Percentiles rank a stretch among this genome's conserved stretches.
phyloP scores from a whole-genome alignment of 2,797 vertebrate genomes.

The Vireo griseus region DNA sequence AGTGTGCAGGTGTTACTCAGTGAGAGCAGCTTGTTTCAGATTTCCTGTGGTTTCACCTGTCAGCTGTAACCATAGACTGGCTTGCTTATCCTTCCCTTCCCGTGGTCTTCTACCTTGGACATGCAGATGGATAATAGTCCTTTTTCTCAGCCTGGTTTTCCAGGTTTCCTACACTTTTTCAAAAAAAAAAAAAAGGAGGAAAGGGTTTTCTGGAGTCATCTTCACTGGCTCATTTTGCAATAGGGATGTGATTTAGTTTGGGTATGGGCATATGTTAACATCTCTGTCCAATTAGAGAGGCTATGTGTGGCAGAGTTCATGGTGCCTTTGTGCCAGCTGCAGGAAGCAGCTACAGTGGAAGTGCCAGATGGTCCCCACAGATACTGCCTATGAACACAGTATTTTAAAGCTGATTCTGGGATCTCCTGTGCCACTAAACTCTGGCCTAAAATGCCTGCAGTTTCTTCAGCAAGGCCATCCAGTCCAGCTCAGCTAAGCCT shows the following conservation, averaged over 20 bases:
- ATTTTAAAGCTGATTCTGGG: background rate
- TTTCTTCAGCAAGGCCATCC: background rate
- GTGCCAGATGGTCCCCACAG: background rate
- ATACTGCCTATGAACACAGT: background rate
- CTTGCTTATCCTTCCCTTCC: background rate
- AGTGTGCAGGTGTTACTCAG: background rate
- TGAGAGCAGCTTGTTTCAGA: background rate
- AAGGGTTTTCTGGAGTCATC: background rate
- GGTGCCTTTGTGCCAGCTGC: background rate
- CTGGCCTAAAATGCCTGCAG: background rate
- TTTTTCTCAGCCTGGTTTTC: background rate
- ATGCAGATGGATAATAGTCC: background rate
- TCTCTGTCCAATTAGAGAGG: background rate
- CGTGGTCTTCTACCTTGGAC: accelerated
- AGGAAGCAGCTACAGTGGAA: background rate
- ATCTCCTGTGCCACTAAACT: background rate
- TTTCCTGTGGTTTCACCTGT: background rate
- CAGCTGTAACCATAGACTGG: background rate
- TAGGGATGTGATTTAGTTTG: background rate
- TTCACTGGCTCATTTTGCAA: background rate
- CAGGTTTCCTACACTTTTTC: background rate
- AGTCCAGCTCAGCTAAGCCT: background rate
- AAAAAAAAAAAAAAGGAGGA: background rate
- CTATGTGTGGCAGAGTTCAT: accelerated
- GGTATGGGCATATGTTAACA: background rate